A percentile compares a stretch with the other conserved stretches of the same genome.
These are phyloP conservation scores for Meandrusa payeni DNA, from an alignment of 2,888 invertebrate species.

Conservation along the genomic window DNA sequence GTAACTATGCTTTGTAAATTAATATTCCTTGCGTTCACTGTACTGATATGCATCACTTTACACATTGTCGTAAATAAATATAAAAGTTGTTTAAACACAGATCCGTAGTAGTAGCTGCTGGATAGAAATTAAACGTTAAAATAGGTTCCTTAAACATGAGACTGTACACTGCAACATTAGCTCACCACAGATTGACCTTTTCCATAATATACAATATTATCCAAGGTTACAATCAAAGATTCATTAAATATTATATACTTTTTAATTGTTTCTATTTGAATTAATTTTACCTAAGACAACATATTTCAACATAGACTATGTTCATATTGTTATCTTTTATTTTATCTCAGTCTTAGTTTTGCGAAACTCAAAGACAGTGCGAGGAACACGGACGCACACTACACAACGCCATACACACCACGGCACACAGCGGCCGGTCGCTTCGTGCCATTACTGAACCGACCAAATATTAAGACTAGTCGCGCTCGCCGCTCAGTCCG, in stretches of 20 bases:
- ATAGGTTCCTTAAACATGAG: slow-evolving; percentile 69
- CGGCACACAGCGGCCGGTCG: slow-evolving; percentile 49
- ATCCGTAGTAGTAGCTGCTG: slow-evolving; percentile 72
- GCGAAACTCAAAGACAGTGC: slow-evolving; percentile 73
- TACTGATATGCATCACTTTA: slow-evolving; percentile 75
- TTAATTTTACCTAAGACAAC: slow-evolving; percentile 78
- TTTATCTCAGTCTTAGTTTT: slow-evolving; percentile 79
- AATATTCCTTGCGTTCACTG: slow-evolving; percentile 70
- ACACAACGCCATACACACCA: slow-evolving; percentile 44
- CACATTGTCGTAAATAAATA: slow-evolving; percentile 68
- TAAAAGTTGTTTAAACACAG: slow-evolving; percentile 81
- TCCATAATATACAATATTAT: slow-evolving; percentile 65
- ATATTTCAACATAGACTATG: slow-evolving; percentile 67
- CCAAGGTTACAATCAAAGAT: slow-evolving; percentile 66
- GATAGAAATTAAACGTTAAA: slow-evolving; percentile 70
- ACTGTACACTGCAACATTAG: slow-evolving; percentile 72
- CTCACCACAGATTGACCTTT: slow-evolving; percentile 60
- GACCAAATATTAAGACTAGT: slow-evolving; percentile 57
- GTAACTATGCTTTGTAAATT: slow-evolving; percentile 74
- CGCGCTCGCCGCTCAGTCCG: slow-evolving; percentile 40
- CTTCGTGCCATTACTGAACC: slow-evolving; percentile 52
- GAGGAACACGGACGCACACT: slow-evolving; percentile 59
- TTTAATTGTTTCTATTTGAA: slow-evolving; percentile 76
- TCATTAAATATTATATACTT: slow-evolving; percentile 74
- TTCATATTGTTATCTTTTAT: slow-evolving; percentile 75